A percentile compares a stretch with the other conserved stretches of the same genome.
Conservation (phyloP, 1,140 invertebrate species). For the Halesus radiatus region DNA sequence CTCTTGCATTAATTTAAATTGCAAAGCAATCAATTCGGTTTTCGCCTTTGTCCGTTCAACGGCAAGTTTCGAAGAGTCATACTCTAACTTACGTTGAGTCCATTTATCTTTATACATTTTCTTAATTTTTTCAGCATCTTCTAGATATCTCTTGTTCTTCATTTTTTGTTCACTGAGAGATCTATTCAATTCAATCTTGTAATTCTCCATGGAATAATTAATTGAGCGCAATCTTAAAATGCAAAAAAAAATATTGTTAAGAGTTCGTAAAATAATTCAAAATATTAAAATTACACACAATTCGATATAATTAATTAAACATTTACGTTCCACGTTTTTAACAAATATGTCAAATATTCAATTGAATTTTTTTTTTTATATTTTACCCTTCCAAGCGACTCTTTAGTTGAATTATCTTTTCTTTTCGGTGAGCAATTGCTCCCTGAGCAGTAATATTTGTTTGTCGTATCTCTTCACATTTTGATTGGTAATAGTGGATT, state of each 20-base stretch:
- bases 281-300: too few relatives aligned
- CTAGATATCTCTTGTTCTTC: slow-evolving; percentile 12
- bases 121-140: not conserved
- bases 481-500: not conserved
- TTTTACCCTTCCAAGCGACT: not conserved
- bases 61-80: not conserved
- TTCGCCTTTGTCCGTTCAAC: not conserved
- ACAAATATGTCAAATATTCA: too few relatives aligned
- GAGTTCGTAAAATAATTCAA: too few relatives aligned
- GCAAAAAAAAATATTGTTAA: not conserved
- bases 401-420: not conserved
- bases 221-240: not conserved
- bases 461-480: not conserved
- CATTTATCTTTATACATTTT: slow-evolving; percentile 10
- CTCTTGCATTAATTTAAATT: not conserved
- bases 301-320: too few relatives aligned
- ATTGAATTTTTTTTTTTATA: too few relatives aligned
- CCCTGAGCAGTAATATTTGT: not conserved
- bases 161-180: slow-evolving; percentile 1
- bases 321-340: too few relatives aligned
- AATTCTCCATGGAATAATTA: not conserved
- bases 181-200: not conserved
- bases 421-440: not conserved
- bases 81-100: not conserved
- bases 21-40: not conserved